Conservation (phyloP, 1,140 invertebrate genomes). For the Lordiphosa stackelbergi region DNA sequence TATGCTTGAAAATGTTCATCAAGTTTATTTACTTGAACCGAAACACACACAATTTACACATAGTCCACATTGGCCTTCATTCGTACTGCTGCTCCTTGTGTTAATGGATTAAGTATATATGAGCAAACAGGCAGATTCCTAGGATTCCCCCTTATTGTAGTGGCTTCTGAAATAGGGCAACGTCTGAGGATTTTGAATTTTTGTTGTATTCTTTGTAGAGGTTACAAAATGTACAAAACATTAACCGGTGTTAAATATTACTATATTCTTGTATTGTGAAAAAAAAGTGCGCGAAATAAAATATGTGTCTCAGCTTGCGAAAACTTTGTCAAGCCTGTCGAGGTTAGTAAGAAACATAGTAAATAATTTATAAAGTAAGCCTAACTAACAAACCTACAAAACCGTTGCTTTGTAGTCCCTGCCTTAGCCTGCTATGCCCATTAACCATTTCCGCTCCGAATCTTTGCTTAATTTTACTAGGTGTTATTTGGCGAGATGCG, state of each 20-base stretch:
- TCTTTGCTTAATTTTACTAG: no score
- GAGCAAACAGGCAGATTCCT: slow-evolving; percentile 30
- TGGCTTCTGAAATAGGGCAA: no score
- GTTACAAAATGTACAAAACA: slow-evolving; percentile 34
- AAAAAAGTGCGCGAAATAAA: slow-evolving; percentile 7
- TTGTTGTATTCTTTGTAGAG: neutral
- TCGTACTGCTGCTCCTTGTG: slow-evolving; percentile 3
- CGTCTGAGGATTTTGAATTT: no score
- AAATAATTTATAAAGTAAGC: no score
- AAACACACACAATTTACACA: slow-evolving; percentile 45
- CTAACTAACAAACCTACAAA: no score
- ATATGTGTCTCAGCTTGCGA: slow-evolving; percentile 56
- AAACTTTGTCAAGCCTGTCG: slow-evolving; percentile 57
- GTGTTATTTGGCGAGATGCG: no score
- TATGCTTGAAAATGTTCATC: slow-evolving; percentile 39
- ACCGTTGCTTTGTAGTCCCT: no score
- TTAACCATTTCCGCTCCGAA: no score
- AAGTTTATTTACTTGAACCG: slow-evolving; percentile 66
- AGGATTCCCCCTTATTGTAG: neutral
- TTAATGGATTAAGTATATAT: slow-evolving; percentile 39
- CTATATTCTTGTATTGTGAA: neutral
- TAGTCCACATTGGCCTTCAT: slow-evolving; percentile 46
- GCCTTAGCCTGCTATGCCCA: no score
- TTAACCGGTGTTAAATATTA: neutral
- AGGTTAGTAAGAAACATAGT: slow-evolving; percentile 41